These are phyloP conservation scores for Mormyrops attenuatus DNA, from an alignment of 2,797 vertebrate species.

Conservation along the genomic window DNA sequence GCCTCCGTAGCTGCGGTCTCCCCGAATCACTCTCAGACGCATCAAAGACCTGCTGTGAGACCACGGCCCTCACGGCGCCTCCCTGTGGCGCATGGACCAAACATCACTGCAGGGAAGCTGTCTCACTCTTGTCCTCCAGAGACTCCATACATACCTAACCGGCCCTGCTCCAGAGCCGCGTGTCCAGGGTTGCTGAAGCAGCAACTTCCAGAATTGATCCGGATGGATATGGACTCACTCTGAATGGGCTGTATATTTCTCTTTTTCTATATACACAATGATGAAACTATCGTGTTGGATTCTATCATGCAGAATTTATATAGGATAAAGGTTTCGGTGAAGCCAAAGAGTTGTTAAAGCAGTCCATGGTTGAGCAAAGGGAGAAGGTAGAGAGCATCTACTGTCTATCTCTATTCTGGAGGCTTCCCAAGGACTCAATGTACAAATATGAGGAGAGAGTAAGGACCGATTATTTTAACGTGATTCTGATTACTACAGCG, in stretches of 20 bases:
- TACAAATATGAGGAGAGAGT: not conserved
- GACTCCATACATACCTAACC: not conserved
- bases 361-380: not conserved
- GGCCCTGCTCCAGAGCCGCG: not conserved
- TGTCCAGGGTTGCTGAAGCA: not conserved
- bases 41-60: not conserved
- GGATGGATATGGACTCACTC: not conserved
- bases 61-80: not conserved
- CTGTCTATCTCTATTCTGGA: not conserved
- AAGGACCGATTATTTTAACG: not conserved
- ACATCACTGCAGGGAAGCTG: not conserved
- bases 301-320: not conserved
- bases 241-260: not conserved
- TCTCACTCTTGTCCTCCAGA: not conserved
- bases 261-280: not conserved
- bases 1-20: conserved; percentile 46
- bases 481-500: not conserved
- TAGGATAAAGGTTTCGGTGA: not conserved
- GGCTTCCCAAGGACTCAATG: not conserved
- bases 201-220: not conserved
- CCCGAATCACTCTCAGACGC: conserved; percentile 39
- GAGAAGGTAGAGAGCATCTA: not conserved
- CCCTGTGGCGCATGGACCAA: conserved; percentile 5
- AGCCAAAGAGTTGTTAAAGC: not conserved
- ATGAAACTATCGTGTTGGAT: not conserved